Base-by-base conservation (phyloP, 2,113 vertebrate genomes). In the Leucosticte australis region DNA sequence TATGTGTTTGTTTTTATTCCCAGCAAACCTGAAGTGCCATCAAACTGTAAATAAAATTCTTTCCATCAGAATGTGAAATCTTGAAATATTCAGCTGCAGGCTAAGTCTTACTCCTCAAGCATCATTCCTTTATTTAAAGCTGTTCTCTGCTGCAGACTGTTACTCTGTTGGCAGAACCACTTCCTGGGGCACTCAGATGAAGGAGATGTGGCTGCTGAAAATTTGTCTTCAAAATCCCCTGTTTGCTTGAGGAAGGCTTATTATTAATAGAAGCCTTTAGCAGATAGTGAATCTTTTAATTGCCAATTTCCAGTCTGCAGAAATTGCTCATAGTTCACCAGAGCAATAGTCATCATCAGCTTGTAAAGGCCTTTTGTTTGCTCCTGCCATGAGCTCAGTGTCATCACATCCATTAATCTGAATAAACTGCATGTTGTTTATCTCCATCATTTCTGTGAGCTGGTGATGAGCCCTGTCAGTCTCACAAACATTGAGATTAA, bases 391-490 rank as follows among this genome's bases (percentile, higher is more conserved):
- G 37, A 92, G 84, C 86, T 91, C 33, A 21, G 84, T 93, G 91
- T 75, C 50, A 41, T 69, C 3, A 10, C 31, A 70, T 11, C 26
- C 71, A 95, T 96, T 96, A 76, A 91, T 96, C 86, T 91, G 86
- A 92, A 94, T 80, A 68, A 89, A 86, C 56, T 53, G 55, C 67
- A 24, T 70, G 28, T 59, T 93, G 56, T 95, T 96, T 87, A 67
- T 94, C 80, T 90, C 86, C 90, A 89, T 94, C 83, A 62, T 80
- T 95, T 87, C 91, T 95, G 69, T 33, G 75, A 95, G 83, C 35
- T 85, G 30, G 11, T 63, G 53, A 93, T 91, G 95, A 92, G 92
- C 57, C 44, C 46, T 82, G 89, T 87, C 92, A 91, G 77, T 56
- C 50, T 59, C 89, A 76, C 16, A 12, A 55, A 91, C 70, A 74